phyloP scores from a whole-genome alignment of 1,140 invertebrate genomes.

The Aphaenogaster rudis region DNA sequence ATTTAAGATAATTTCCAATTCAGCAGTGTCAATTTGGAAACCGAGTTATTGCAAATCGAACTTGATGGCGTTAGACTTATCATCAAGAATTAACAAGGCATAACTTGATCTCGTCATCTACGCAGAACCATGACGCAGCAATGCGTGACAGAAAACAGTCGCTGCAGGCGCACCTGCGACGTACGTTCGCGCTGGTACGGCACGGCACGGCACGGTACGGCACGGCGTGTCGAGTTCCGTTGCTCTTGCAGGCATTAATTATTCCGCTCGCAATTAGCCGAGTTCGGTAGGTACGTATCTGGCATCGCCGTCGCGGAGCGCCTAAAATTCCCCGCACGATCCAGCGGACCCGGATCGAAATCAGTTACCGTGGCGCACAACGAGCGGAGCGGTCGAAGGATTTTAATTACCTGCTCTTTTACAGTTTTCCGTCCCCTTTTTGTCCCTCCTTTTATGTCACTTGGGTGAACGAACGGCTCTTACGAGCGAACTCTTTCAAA shows the following conservation, averaged over 20 bases:
- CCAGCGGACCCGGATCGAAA: conserved; percentile 35
- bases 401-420: conserved; percentile 34
- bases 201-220: no score
- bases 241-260: conserved; percentile 67
- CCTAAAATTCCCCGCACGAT: conserved; percentile 67
- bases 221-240: conserved; percentile 40
- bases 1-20: not conserved
- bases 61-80: not conserved
- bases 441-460: not conserved
- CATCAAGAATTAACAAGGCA: not conserved
- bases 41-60: not conserved
- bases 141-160: conserved; percentile 25
- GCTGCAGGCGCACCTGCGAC: conserved; percentile 10
- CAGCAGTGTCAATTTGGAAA: not conserved
- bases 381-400: conserved; percentile 7
- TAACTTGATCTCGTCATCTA: conserved; percentile 3
- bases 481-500: conserved; percentile 19
- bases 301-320: conserved; percentile 6
- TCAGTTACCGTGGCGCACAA: conserved; percentile 59
- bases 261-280: conserved; percentile 68
- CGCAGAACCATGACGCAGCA: conserved; percentile 15
- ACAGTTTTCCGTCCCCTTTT: not conserved
- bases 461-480: not conserved
- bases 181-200: not conserved
- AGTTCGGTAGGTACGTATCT: conserved; percentile 61